A percentile compares a stretch with the other conserved stretches of the same genome.
These are phyloP conservation scores for sheep (Ovis aries) DNA, from an alignment of 2,113 vertebrate species.

Conservation along the genomic window DNA sequence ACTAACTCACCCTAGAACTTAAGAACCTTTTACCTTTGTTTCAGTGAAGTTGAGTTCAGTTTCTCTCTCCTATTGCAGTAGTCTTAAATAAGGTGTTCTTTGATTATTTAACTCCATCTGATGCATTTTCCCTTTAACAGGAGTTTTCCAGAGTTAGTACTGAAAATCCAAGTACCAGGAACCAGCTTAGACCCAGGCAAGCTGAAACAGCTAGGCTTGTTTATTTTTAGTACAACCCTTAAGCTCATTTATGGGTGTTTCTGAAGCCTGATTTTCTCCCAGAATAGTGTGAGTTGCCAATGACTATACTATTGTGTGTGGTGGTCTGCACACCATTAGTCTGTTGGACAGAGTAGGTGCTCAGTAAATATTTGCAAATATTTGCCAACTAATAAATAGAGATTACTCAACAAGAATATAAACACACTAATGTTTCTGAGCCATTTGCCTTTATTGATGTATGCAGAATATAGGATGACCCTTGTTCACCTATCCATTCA, in stretches of 20 bases:
- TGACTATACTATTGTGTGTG: neutral
- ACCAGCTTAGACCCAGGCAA: neutral
- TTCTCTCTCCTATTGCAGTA: neutral
- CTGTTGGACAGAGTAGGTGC: neutral
- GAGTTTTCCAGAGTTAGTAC: neutral
- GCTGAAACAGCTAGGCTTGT: neutral
- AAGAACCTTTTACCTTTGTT: neutral
- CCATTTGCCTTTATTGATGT: neutral
- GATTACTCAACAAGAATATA: neutral
- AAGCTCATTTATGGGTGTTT: neutral
- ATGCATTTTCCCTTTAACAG: neutral
- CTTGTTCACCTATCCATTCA: neutral
- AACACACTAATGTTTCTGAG: neutral
- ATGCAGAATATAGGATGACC: neutral
- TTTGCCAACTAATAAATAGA: neutral
- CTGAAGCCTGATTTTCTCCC: neutral
- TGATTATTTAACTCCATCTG: neutral
- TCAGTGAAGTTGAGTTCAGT: neutral
- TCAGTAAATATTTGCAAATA: neutral
- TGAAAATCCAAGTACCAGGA: neutral
- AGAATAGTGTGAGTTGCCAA: neutral
- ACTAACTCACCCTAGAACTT: neutral
- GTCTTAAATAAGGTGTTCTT: neutral
- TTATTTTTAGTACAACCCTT: neutral
- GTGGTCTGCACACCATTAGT: neutral